Base-by-base conservation (phyloP, 2,113 vertebrate genomes). In the Perca flavescens region DNA sequence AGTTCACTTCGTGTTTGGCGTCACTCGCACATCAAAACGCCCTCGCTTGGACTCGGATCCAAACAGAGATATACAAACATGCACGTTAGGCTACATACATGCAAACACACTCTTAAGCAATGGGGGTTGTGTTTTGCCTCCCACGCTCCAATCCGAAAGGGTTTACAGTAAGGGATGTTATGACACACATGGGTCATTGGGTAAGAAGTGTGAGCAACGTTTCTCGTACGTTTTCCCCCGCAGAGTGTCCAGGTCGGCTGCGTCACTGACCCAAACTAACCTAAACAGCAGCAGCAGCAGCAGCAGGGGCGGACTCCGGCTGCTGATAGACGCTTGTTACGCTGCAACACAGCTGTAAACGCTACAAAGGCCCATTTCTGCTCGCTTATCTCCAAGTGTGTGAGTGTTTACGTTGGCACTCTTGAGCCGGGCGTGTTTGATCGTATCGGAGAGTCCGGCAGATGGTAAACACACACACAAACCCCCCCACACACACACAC, bases 151-250 rank as follows among this genome's bases (percentile, higher is more conserved):
- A 78, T 84, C 86, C 87, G 86, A 79, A 22, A 49, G 77, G 25
- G 34, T 82, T 94, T 93, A 92, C 89, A 87, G 91, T 93, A 92
- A 89, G 77, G 58, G 79, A 86, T 90, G 88, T 92, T 85, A 83
- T 87, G 91, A 92, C 89, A 91, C 79, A 68, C 17, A 5, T 28
- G 80, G 89, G 81, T 87, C 31, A 34, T 34, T 34, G 31, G 31
- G 31, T 34, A 34, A 34, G 5, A 34, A 5, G 31, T 34, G 31
- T 4, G 5, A 34, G 1, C 5, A 34, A 34, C 5, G 31, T 34
- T 34, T 34, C 5, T 34, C 31, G 31, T 34, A 34, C 4, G 11
- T 68, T 73, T 81, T 74, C 65, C 66, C 12, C 66, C 12, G 25
- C 22, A 6, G 28, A 54, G 60, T 0, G 58, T 68, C 25, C 69